Percentiles rank a stretch among this genome's conserved stretches.
phyloP scores from a whole-genome alignment of 1,140 invertebrate genomes.

The Leptinotarsa texana region DNA sequence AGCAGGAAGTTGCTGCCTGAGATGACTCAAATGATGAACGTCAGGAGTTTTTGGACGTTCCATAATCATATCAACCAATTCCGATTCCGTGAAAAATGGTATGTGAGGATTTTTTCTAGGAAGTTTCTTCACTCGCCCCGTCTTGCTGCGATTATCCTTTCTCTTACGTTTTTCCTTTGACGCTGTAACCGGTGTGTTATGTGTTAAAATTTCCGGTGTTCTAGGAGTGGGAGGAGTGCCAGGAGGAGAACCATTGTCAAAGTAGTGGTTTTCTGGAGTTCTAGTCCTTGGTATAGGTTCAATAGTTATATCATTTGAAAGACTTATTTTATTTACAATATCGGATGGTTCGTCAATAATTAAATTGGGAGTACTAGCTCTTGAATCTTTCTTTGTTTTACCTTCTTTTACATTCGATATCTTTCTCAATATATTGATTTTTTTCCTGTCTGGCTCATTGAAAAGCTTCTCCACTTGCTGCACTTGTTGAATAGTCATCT shows the following conservation, averaged over 20 bases:
- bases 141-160: conserved; percentile 57
- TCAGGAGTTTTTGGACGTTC: conserved; percentile 70
- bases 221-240: conserved; percentile 62
- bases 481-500: not conserved
- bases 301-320: conserved; percentile 56
- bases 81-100: conserved; percentile 36
- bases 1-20: conserved; percentile 46
- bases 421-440: conserved; percentile 85
- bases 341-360: conserved; percentile 56
- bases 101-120: conserved; percentile 36
- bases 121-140: conserved; percentile 44
- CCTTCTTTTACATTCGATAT: conserved; percentile 75
- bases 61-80: conserved; percentile 46
- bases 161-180: conserved; percentile 68
- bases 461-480: conserved; percentile 68
- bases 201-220: conserved; percentile 61
- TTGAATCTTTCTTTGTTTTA: conserved; percentile 58
- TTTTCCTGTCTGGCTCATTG: conserved; percentile 78
- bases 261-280: conserved; percentile 45
- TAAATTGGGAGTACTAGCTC: conserved; percentile 57
- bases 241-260: conserved; percentile 63
- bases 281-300: conserved; percentile 44
- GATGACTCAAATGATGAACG: conserved; percentile 49
- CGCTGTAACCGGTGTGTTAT: conserved; percentile 60
- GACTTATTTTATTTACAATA: conserved; percentile 45